These are phyloP conservation scores for Anser brachyrhynchus DNA, from an alignment of 2,113 vertebrate genomes.

Conservation along the genomic window DNA sequence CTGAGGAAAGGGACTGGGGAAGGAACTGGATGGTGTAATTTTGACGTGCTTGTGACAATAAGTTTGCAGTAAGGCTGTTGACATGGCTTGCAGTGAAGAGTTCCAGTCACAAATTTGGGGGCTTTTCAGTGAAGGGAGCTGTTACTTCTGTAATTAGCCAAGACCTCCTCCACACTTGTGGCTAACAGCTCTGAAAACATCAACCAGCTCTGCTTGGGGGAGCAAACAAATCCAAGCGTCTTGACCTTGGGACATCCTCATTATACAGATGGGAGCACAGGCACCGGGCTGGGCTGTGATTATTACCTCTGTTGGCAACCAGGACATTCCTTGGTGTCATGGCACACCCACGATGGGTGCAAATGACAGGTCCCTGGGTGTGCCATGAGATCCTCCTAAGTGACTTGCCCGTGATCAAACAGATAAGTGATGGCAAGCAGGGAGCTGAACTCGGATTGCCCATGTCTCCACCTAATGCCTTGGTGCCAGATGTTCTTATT, in stretches of 20 bases:
- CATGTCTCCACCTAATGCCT: background rate
- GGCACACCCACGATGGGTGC: background rate
- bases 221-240: background rate
- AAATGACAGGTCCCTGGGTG: background rate
- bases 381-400: background rate
- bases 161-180: background rate
- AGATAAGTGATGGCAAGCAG: background rate
- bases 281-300: background rate
- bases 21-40: background rate
- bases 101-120: background rate
- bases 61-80: background rate
- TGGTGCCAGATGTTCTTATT: background rate
- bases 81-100: background rate
- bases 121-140: background rate
- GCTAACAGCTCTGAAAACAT: background rate
- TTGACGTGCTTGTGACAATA: background rate
- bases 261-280: background rate
- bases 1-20: background rate
- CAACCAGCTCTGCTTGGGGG: background rate
- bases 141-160: background rate
- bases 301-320: background rate
- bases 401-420: background rate
- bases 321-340: background rate
- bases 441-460: background rate
- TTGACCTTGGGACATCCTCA: background rate